Base-by-base conservation (phyloP, 2,113 vertebrate genomes). In the Trichechus manatus region DNA sequence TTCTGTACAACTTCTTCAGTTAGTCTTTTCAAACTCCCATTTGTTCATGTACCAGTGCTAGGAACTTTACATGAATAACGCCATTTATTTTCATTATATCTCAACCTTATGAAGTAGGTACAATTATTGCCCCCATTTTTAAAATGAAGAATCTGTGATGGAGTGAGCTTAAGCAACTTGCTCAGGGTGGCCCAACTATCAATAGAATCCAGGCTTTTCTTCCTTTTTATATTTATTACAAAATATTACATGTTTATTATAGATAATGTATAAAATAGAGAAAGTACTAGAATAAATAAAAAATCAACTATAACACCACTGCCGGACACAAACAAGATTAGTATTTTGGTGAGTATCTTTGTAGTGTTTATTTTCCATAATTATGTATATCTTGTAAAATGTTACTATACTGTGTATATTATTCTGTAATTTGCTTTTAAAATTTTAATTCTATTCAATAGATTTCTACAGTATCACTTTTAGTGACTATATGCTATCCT, bases 371-470 rank as follows among this genome's bases (percentile, higher is more conserved):
- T 89, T 87, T 61, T 82, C n/a, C 17, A n/a, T 70, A 56, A 89
- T 94, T 78, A 70, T 61, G n/a, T 39, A 6, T 83, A 29, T 91
- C 23, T 66, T 77, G 0, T 72, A 89, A 94, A 95, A 50, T 96
- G 56, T 66, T 92, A 61, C 29, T 19, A 63, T 77, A 64, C 39
- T 63, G 5, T 63, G 50, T 74, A 23, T 50, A 68, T 42, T 91
- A 61, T 74, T 93, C 87, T 93, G 11, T 77, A 94, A 75, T 83
- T 11, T 74, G 39, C 17, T 91, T 95, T 87, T 87, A 75, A 87
- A 39, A 4, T 78, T 82, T 68, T 44, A n/a, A 42, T 68, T 94
- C 89, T 87, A 70, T 72, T 89, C 39, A 92, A 44, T 59, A 92
- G 31, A 22, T 59, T 87, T 74, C 4, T 78, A 77, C 0, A 64